Evolutionary conservation across 2,888 invertebrate species (phyloP).

Genomic region (Rotaria macrura): DNA sequence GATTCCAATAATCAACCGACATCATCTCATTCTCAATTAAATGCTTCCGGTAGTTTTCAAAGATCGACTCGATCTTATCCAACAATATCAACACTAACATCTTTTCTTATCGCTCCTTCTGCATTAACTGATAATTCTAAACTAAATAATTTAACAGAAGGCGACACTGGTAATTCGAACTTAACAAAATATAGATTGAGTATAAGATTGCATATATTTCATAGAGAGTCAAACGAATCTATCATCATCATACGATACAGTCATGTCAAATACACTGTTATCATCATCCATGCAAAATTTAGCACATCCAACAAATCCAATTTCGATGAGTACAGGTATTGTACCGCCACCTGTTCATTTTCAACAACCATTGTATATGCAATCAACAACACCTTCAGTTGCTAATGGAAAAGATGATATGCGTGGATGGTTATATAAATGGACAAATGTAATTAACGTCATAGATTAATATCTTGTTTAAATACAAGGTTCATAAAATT

Average conservation of each 20-base stretch:
- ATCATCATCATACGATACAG: neutral
- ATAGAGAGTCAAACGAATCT: neutral
- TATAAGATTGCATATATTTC: neutral
- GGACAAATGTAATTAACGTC: slow-evolving; percentile 13
- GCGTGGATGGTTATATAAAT: slow-evolving; percentile 32
- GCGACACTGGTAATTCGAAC: neutral
- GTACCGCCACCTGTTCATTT: neutral
- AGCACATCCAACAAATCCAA: neutral
- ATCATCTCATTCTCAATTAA: neutral
- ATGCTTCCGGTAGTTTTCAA: neutral
- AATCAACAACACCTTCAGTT: neutral
- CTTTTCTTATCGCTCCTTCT: neutral
- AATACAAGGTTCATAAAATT: too few relatives aligned
- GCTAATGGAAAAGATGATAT: slow-evolving; percentile 22
- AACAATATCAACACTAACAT: neutral
- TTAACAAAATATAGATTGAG: neutral
- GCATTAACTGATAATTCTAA: neutral
- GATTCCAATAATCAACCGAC: neutral
- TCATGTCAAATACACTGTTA: neutral
- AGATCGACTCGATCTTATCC: neutral
- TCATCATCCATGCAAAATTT: neutral
- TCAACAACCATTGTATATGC: neutral
- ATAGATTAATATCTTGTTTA: neutral
- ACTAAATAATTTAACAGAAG: neutral
- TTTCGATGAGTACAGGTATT: neutral